phyloP scores from a whole-genome alignment of 2,797 vertebrate species.

The Amazona finschi region DNA sequence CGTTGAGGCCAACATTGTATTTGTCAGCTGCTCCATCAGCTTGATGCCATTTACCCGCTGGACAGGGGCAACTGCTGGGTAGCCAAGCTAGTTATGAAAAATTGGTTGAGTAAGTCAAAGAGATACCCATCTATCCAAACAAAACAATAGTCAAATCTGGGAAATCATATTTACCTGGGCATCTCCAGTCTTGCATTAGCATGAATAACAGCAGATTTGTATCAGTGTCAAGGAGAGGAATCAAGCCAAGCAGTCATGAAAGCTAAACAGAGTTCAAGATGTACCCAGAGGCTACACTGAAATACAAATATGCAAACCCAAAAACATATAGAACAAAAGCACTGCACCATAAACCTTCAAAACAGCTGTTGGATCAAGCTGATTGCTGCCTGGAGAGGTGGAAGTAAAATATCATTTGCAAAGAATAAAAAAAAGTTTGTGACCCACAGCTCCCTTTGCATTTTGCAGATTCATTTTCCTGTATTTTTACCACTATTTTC shows the following conservation, averaged over 20 bases:
- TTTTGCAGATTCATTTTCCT: neutral
- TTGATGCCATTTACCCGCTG: neutral
- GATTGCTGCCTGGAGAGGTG: neutral
- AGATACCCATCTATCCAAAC: neutral
- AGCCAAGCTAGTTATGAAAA: neutral
- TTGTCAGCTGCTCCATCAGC: neutral
- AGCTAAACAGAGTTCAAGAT: neutral
- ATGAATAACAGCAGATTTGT: neutral
- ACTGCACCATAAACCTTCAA: neutral
- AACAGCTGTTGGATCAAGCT: neutral
- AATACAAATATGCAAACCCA: neutral
- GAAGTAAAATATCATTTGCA: neutral
- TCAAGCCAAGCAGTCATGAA: neutral
- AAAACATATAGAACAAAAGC: neutral
- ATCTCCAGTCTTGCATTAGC: rapidly evolving
- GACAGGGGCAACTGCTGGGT: neutral
- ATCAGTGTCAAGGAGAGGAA: neutral
- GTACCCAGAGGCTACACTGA: neutral
- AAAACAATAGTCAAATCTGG: neutral
- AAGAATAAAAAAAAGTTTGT: neutral
- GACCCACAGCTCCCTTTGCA: neutral
- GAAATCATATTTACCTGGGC: neutral
- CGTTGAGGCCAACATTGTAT: rapidly evolving
- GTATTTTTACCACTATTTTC: neutral
- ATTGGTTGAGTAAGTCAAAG: neutral